These are phyloP conservation scores for Campoplex nolae DNA, from an alignment of 2,888 invertebrate species.

Conservation along the genomic window DNA sequence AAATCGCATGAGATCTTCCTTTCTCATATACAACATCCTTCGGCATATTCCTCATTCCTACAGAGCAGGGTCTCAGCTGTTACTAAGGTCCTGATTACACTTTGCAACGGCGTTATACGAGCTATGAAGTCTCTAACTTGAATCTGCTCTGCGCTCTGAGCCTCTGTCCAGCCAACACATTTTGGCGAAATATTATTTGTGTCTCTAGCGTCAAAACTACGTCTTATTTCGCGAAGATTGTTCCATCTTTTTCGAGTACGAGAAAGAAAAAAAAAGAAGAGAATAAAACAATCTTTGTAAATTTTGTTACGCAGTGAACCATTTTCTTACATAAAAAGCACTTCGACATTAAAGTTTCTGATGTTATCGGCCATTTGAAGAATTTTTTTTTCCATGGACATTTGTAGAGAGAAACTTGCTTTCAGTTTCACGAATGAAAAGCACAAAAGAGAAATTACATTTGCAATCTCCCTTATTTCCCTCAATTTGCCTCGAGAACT, in stretches of 20 bases:
- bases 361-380: neutral
- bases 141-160: slow-evolving; percentile 16
- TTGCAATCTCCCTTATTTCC: neutral
- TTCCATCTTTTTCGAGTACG: neutral
- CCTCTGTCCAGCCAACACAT: slow-evolving; percentile 16
- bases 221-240: neutral
- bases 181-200: neutral
- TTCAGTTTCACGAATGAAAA: slow-evolving; percentile 1
- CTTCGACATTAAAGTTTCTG: neutral
- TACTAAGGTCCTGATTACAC: slow-evolving; percentile 69
- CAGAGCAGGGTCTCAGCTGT: slow-evolving; percentile 66
- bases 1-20: slow-evolving; percentile 39
- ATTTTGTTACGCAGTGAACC: neutral
- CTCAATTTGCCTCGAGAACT: slow-evolving; percentile 5
- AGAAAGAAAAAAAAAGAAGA: neutral
- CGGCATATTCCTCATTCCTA: slow-evolving; percentile 60
- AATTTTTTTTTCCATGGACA: neutral
- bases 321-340: neutral
- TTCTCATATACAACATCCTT: slow-evolving; percentile 56
- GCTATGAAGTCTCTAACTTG: slow-evolving; percentile 44
- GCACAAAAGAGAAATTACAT: slow-evolving; percentile 8
- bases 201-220: neutral
- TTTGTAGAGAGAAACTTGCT: neutral
- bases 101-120: slow-evolving; percentile 47
- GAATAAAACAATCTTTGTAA: neutral